phyloP scores from a whole-genome alignment of 1,140 invertebrate genomes.

The Cydia fagiglandana region DNA sequence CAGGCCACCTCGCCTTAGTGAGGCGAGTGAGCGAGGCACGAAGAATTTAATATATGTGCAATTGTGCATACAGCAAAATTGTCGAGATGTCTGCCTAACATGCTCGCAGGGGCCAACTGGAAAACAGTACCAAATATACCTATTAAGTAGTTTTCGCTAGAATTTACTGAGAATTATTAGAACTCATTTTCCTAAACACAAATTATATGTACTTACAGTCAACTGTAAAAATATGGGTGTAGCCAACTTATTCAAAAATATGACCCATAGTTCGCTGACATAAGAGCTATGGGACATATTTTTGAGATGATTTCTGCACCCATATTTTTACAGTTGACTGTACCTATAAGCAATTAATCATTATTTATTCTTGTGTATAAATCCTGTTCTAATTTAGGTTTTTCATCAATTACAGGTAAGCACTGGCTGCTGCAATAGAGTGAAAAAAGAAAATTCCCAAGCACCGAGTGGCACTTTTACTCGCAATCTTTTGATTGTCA shows the following conservation, averaged over 20 bases:
- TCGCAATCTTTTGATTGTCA: too few species aligned
- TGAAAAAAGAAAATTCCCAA: too few species aligned
- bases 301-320: too few species aligned
- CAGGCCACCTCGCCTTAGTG: conserved; percentile 19
- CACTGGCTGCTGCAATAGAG: neutral
- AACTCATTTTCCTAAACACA: too few species aligned
- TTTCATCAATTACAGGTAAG: conserved; percentile 1
- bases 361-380: neutral
- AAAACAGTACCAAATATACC: neutral
- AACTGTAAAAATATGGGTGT: too few species aligned
- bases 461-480: too few species aligned
- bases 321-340: too few species aligned
- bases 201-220: too few species aligned
- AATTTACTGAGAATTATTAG: too few species aligned
- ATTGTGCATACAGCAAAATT: conserved; percentile 20
- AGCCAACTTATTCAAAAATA: too few species aligned
- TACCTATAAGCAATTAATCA: neutral
- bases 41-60: conserved; percentile 29
- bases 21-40: conserved; percentile 10
- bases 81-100: conserved; percentile 18
- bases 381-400: neutral
- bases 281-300: too few species aligned
- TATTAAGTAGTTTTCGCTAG: neutral
- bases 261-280: too few species aligned
- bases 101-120: neutral